A percentile compares a stretch with the other conserved stretches of the same genome.
These are phyloP conservation scores for Pachyrhynchus sulphureomaculatus DNA, from an alignment of 1,140 invertebrate species.

Conservation along the genomic window DNA sequence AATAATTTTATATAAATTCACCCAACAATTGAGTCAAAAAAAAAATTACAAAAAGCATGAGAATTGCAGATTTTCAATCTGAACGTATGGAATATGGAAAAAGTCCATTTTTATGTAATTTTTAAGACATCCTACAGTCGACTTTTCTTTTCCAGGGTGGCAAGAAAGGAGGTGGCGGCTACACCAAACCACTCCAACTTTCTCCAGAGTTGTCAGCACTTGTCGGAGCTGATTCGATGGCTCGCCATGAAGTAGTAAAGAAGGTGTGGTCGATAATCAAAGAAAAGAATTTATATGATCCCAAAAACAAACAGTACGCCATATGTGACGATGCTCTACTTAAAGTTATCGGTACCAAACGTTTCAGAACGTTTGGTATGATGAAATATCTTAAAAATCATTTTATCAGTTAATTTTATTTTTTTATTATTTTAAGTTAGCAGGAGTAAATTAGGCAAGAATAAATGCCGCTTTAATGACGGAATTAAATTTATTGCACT, in stretches of 20 bases:
- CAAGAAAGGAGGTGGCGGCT: conserved; percentile 66
- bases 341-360: conserved; percentile 86
- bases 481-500: no score
- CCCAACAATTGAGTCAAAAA: no score
- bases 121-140: no score
- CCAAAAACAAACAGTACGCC: conserved; percentile 91
- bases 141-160: no score
- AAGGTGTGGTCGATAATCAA: conserved; percentile 91
- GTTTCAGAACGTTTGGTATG: conserved; percentile 91
- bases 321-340: conserved; percentile 89
- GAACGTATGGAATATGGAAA: background rate
- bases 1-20: no score
- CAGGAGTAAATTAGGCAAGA: background rate
- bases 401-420: conserved; percentile 71
- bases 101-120: no score
- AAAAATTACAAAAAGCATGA: no score
- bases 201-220: conserved; percentile 82
- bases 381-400: conserved; percentile 93
- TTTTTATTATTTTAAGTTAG: background rate
- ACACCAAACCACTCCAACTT: conserved; percentile 79
- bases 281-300: conserved; percentile 88
- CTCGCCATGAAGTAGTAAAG: conserved; percentile 90
- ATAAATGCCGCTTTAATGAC: no score
- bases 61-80: background rate
- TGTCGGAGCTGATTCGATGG: conserved; percentile 81